Percentiles rank a stretch among this genome's conserved stretches.
Evolutionary conservation across 2,888 invertebrate species (phyloP).

Genomic region (Branchipolynoe longqiensis): DNA sequence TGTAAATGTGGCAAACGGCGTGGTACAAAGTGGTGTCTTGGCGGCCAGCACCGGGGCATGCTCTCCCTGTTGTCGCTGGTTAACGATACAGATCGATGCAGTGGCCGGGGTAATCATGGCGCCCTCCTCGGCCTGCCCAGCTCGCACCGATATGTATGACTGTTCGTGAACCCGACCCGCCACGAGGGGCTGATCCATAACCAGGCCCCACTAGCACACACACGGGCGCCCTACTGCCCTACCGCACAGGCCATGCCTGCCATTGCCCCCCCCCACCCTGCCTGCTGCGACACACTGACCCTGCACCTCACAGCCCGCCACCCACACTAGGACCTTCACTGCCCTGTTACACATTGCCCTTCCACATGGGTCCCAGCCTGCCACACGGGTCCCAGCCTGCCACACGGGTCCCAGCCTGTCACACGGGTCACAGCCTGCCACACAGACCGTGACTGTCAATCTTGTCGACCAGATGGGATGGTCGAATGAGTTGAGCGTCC

Average conservation of each 20-base stretch:
- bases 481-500: no score
- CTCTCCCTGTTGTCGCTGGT: constrained; percentile 15
- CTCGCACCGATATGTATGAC: constrained; percentile 34
- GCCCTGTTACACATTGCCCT: no score
- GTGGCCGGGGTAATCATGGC: not conserved
- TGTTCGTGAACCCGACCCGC: not conserved
- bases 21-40: no score
- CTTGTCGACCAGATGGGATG: not conserved
- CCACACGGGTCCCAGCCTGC: no score
- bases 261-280: not conserved
- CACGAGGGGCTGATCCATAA: constrained; percentile 13
- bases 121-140: not conserved
- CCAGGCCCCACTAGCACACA: not conserved
- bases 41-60: not conserved
- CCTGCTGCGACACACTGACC: not conserved
- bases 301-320: not conserved
- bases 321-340: no score
- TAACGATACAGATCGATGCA: constrained; percentile 16
- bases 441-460: not conserved
- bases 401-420: no score
- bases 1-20: no score
- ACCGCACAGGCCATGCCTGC: no score
- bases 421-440: no score
- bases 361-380: no score
- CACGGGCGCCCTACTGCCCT: no score